Percentiles rank a stretch among this genome's conserved stretches.
Evolutionary conservation across 2,113 vertebrate genomes (phyloP).

Genomic region (Pelmatolapia mariae): DNA sequence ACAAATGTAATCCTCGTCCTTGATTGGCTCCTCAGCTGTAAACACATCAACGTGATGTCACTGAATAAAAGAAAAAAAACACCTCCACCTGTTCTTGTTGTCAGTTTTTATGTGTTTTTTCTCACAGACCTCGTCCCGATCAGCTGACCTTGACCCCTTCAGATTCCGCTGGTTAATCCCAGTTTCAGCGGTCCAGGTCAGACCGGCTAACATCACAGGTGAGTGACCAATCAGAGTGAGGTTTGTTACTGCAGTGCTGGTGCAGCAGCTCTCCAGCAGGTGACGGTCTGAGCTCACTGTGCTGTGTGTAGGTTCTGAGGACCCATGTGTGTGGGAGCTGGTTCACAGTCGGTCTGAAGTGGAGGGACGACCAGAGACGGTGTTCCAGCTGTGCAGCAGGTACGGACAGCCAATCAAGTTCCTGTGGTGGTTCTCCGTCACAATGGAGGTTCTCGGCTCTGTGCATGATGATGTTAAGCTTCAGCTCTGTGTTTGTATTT

Average conservation of each 20-base stretch:
- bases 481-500: neutral
- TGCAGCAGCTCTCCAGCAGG: neutral
- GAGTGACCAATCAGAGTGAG: neutral
- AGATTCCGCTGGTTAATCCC: conserved; percentile 96
- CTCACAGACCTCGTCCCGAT: conserved; percentile 70
- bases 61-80: neutral
- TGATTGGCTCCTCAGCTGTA: neutral
- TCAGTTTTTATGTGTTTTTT: neutral
- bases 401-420: conserved; percentile 35
- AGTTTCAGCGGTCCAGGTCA: conserved; percentile 84
- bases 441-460: neutral
- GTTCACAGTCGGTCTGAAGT: conserved; percentile 88
- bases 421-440: neutral
- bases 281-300: neutral
- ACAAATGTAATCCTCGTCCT: neutral
- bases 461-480: neutral
- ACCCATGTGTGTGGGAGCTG: conserved; percentile 87
- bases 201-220: conserved; percentile 85
- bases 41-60: neutral
- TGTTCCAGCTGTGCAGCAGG: conserved; percentile 93
- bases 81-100: neutral
- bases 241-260: neutral
- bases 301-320: conserved; percentile 78
- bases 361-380: conserved; percentile 88
- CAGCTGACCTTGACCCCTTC: conserved; percentile 87